Base-by-base conservation (phyloP, 2,888 invertebrate genomes). In the Lymantria monacha region DNA sequence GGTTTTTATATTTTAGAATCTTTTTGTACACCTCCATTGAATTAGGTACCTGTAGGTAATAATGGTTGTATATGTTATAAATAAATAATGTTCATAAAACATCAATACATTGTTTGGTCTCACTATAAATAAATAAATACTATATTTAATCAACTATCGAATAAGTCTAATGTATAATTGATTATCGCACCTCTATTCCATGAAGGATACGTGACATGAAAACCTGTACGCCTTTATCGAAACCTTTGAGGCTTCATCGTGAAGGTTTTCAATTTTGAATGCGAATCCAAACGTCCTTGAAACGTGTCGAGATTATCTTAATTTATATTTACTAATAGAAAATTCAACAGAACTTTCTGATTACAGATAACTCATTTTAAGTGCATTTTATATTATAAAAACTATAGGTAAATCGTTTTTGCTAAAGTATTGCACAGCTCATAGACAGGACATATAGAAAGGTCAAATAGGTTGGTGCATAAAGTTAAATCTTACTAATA, bases 191-290 rank as follows among this genome's bases (percentile, higher is more conserved):
- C 69, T 59, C 72, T 70, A 72, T 61, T 57, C 59, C 47, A 65
- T 69, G 57, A 59, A 45, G 42, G 53, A 51, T 51, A 75, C 74
- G 76, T 74, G 74, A 76, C 70, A 51, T 63, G 74, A 74, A 74
- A 73, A 70, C 69, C 47, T 69, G 59, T 59, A 61, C 53, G 62
- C 52, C 69, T 65, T 65, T 73, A 69, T 61, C 61, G 59, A 66
- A 63, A 66, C 74, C 73, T 73, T 70, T 66, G 67, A 73, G 62
- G 57, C 62, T 62, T 58, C 61, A 60, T 42, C 44, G 46, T 43
- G 45, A 49, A 48, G 52, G 63, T 71, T 75, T 74, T 69, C 71
- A 73, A 75, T 75, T 74, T 73, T 64, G 69, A 70, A 62, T 70
- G 62, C 61, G 71, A 70, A 68, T 73, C 64, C 51, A 62, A 73